Percentiles rank a stretch among this genome's conserved stretches.
Conservation (phyloP, 2,797 vertebrate species). For the Halcyon smyrnensis region DNA sequence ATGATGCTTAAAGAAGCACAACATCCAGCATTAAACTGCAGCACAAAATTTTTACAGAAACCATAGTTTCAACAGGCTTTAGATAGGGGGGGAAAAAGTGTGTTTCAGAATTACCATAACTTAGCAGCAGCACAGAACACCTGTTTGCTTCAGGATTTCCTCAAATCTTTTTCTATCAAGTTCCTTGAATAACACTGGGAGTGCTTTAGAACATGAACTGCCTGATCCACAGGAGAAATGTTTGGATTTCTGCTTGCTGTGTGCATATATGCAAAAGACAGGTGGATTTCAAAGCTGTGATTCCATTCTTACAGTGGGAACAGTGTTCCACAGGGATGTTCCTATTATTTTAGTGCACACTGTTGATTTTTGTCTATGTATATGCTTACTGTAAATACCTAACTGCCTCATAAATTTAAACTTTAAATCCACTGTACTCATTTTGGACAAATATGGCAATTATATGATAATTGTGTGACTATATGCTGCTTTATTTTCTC, state of each 20-base stretch:
- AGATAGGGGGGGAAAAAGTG: accelerated
- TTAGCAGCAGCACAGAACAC: neutral
- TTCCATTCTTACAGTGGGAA: neutral
- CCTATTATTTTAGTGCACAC: neutral
- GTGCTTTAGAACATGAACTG: neutral
- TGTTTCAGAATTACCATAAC: neutral
- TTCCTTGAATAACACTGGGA: neutral
- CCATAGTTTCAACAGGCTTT: neutral
- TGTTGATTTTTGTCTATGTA: constrained; percentile 26
- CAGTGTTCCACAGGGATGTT: neutral
- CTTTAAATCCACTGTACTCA: neutral
- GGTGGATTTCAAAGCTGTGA: neutral
- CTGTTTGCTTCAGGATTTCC: neutral
- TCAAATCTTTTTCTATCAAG: neutral
- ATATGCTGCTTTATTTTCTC: neutral
- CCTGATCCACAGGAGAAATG: neutral
- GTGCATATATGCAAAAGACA: neutral
- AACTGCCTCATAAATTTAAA: constrained; percentile 37
- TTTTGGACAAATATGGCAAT: neutral
- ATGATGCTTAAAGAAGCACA: neutral
- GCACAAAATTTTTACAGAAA: neutral
- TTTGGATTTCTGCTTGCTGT: neutral
- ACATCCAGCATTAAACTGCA: neutral
- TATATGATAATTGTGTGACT: neutral
- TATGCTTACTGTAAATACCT: neutral